Evolutionary conservation across 2,888 invertebrate species (phyloP), one percentile per base, ranked within the genome.

Genomic region (Pheosia tremula): DNA sequence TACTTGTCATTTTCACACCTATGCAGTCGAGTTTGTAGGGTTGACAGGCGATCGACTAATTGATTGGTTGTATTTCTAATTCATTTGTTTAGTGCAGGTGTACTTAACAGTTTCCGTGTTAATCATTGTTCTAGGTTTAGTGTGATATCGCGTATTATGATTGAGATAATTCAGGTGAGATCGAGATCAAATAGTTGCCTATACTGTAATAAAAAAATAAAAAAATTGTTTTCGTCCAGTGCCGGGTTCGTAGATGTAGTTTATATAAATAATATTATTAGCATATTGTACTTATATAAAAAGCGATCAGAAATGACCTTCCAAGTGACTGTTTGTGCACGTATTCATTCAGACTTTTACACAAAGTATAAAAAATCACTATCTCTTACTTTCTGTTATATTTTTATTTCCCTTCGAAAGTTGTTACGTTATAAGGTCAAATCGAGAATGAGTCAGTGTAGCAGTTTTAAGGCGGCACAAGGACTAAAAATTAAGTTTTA

Each of bases 1-100:
- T 74, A 84, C 84, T 86, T 86, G 82, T 89, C 88, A 87, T 87
- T 89, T 90, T 90, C 89, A 87, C 90, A 90, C 90, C 89, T 90
- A 64, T 55, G 55, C 55, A 37, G 75, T 82, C 73, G 62, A 66
- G 56, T 70, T 71, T 75, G 38, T 75, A 89, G 90, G 90, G 89
- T 62, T 89, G 83, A 39, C 74, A 55, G 38, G 5, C 53, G 38
- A 10, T 10, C 39, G 57, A 37, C 3, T 24, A 8, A 36, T 56
- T 36, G 45, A 57, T 59, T 47, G 43, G 43, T 43, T 8, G 10
- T 43, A 9, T 43, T 43, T 43, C 8, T 43, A 10, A 43, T 24
- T 24, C 0, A 24, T 24, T 24, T 24, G 24, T 24, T 24, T 24
- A 24, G 24, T 24, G 24, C 24, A 24, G 24, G 24, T 24, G 24